Conservation (phyloP, 2,888 invertebrate species). For the Nipponacmea schrenckii region DNA sequence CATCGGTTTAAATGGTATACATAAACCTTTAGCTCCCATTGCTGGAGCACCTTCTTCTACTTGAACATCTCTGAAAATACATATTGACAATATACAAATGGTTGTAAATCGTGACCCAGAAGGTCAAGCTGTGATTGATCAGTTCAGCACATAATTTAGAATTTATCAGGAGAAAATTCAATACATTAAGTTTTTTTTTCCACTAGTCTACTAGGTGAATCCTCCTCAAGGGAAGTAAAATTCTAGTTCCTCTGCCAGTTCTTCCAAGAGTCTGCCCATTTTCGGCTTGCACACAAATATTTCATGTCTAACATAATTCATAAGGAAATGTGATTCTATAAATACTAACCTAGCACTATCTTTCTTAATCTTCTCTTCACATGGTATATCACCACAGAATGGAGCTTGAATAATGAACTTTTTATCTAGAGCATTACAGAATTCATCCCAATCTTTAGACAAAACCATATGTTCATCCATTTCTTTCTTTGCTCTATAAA, state of each 20-base stretch:
- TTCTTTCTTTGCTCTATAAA: slow-evolving; percentile 80
- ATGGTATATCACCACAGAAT: slow-evolving; percentile 89
- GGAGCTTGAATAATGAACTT: slow-evolving; percentile 93
- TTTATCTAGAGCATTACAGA: slow-evolving; percentile 82
- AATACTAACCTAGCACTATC: slow-evolving; percentile 84
- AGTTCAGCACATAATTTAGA: too few species aligned
- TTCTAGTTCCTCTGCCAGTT: too few species aligned
- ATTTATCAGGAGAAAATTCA: too few species aligned
- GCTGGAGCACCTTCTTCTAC: slow-evolving; percentile 83
- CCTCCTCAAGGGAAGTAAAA: too few species aligned
- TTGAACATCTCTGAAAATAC: slow-evolving; percentile 73
- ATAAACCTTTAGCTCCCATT: slow-evolving; percentile 99
- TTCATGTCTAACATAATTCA: too few species aligned
- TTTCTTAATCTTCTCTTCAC: slow-evolving; percentile 96
- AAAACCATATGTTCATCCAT: slow-evolving; percentile 79
- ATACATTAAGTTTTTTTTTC: too few species aligned
- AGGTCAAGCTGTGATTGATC: too few species aligned
- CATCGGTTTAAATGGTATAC: slow-evolving; percentile 93
- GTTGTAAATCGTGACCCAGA: too few species aligned
- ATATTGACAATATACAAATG: slow-evolving; percentile 4
- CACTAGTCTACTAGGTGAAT: too few species aligned
- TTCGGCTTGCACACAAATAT: too few species aligned
- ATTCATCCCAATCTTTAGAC: slow-evolving; percentile 83
- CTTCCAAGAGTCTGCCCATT: too few species aligned
- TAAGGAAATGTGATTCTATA: too few species aligned